phyloP scores from a whole-genome alignment of 2,113 vertebrate genomes.

The Osmerus mordax region DNA sequence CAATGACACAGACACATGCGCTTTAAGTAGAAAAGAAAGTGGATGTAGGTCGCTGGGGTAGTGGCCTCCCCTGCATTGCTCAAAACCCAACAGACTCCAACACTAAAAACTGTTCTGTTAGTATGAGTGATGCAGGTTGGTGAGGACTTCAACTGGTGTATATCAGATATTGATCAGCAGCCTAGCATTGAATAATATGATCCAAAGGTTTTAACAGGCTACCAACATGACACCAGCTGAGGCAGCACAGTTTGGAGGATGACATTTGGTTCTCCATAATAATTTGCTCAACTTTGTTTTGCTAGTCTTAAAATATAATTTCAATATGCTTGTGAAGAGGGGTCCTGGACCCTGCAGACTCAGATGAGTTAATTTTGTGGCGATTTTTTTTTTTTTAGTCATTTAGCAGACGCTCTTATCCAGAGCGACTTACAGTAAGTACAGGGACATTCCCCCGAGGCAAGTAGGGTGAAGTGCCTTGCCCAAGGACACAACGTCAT shows the following conservation, averaged over 20 bases:
- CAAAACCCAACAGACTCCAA: background rate
- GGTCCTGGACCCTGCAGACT: background rate
- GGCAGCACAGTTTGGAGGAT: background rate
- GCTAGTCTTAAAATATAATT: background rate
- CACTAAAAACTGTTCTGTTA: background rate
- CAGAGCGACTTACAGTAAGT: too few species aligned
- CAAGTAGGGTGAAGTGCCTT: too few species aligned
- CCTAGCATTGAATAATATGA: background rate
- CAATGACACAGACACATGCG: background rate
- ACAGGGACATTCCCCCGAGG: too few species aligned
- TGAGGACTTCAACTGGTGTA: background rate
- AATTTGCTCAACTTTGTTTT: conserved; percentile 3
- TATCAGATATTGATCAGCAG: conserved; percentile 5
- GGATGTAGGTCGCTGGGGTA: background rate
- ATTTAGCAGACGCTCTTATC: too few species aligned
- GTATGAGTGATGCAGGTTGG: background rate
- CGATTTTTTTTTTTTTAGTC: too few species aligned
- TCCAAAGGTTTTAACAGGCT: background rate
- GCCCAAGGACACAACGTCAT: too few species aligned
- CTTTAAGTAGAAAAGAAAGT: background rate
- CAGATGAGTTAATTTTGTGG: too few species aligned
- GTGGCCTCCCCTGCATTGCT: background rate
- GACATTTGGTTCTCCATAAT: background rate
- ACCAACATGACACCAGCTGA: background rate
- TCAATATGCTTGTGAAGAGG: background rate